Base-by-base conservation (phyloP, 1,140 invertebrate species). In the Musca vetustissima region DNA sequence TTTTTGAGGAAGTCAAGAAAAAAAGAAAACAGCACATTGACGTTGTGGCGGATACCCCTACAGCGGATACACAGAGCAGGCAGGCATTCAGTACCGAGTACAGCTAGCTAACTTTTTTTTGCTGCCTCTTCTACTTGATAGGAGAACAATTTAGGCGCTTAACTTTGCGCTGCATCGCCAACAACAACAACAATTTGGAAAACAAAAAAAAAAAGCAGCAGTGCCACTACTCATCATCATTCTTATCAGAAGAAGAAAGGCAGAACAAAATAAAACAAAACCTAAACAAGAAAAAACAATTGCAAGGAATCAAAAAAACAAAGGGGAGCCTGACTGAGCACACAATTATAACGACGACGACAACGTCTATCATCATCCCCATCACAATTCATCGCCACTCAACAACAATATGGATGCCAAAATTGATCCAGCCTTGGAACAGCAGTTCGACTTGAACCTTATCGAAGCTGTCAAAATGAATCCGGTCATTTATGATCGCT, bases 371-470 rank as follows among this genome's bases (percentile, higher is more conserved):
- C n/a, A n/a, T n/a, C n/a, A n/a, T n/a, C n/a, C n/a, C n/a, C n/a
- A n/a, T n/a, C n/a, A n/a, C n/a, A n/a, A n/a, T n/a, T n/a, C n/a
- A n/a, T 52, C 21, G 4, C 13, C 13, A 6, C 49, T 50, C 49
- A 50, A 19, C 3, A n/a, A n/a, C n/a, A n/a, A n/a, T n/a, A 50
- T 50, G 36, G 52, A 55, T 55, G 22, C 21, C 69, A 80, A 80
- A 69, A 73, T 80, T 70, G 78, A 80, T 73, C 76, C 78, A 52
- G 80, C 79, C 72, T 69, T 80, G 71, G 78, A 80, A 71, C 78
- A 79, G 69, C 78, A 80, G 73, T 80, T 80, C 74, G 78, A 80
- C 77, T 76, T 80, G 22, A 80, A 79, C 73, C 76, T 80, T 17
- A 80, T 80, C 66, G 78, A 80, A 67, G 78, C 78, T 50, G 78